These are phyloP conservation scores for Platysteira castanea DNA, from an alignment of 2,113 vertebrate species.

Conservation along the genomic window DNA sequence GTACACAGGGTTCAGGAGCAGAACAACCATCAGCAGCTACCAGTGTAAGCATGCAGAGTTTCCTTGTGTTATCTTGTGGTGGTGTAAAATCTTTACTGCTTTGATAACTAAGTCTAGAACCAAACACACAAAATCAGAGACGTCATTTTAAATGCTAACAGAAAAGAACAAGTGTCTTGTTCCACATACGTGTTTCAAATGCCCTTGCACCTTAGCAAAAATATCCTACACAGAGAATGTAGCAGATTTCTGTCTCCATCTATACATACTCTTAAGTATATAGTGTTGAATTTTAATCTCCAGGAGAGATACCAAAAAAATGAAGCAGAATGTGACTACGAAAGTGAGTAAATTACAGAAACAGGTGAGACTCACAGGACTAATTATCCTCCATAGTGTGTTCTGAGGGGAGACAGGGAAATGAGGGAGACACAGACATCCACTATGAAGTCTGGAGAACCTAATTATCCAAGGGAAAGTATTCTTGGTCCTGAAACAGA, in stretches of 20 bases:
- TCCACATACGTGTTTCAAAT: neutral
- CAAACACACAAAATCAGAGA: neutral
- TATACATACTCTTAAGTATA: neutral
- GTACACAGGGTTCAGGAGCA: neutral
- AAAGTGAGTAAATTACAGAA: neutral
- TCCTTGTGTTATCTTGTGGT: neutral
- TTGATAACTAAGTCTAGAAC: neutral
- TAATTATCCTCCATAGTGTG: neutral
- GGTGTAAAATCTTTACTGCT: neutral
- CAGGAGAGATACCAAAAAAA: neutral
- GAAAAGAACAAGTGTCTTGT: neutral
- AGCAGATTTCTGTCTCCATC: neutral
- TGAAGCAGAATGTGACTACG: neutral
- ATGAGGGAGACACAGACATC: neutral
- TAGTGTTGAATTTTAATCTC: neutral
- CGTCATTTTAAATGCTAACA: neutral
- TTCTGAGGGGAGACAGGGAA: neutral
- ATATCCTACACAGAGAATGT: neutral
- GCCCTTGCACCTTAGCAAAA: neutral
- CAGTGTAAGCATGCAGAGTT: neutral
- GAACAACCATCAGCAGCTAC: neutral
- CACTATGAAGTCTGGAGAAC: neutral
- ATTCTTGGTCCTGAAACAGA: neutral
- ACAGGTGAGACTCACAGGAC: neutral
- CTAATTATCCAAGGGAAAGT: neutral